phyloP scores from a whole-genome alignment of 2,113 vertebrate species.

The Apaloderma vittatum region DNA sequence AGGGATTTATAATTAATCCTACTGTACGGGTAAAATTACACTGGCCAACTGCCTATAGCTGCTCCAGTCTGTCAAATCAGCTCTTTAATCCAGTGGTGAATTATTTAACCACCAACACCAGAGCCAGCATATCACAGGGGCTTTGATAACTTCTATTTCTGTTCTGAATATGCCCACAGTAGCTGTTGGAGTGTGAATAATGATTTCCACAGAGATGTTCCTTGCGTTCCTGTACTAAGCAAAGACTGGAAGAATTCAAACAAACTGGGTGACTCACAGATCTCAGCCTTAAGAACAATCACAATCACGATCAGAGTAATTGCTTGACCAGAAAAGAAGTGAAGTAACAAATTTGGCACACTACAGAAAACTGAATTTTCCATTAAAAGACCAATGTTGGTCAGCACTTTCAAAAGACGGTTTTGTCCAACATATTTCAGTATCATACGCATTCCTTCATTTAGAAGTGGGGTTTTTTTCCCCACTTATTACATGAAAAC shows the following conservation, averaged over 20 bases:
- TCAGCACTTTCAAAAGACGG: background rate
- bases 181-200: conserved; percentile 7
- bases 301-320: background rate
- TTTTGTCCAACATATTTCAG: background rate
- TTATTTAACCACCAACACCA: background rate
- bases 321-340: background rate
- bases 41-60: background rate
- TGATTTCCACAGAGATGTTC: background rate
- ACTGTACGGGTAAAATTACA: background rate
- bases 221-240: background rate
- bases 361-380: background rate
- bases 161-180: background rate
- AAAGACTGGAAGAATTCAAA: background rate
- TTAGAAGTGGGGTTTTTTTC: background rate
- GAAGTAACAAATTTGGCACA: background rate
- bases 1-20: conserved; percentile 20
- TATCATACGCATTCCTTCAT: background rate
- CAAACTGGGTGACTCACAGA: background rate
- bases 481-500: background rate
- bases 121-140: background rate
- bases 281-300: background rate
- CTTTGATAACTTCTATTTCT: background rate
- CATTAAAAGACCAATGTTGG: background rate
- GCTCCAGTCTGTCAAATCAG: background rate
- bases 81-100: background rate